Conservation (phyloP, 2,797 vertebrate species). For the Arctocebus calabarensis region DNA sequence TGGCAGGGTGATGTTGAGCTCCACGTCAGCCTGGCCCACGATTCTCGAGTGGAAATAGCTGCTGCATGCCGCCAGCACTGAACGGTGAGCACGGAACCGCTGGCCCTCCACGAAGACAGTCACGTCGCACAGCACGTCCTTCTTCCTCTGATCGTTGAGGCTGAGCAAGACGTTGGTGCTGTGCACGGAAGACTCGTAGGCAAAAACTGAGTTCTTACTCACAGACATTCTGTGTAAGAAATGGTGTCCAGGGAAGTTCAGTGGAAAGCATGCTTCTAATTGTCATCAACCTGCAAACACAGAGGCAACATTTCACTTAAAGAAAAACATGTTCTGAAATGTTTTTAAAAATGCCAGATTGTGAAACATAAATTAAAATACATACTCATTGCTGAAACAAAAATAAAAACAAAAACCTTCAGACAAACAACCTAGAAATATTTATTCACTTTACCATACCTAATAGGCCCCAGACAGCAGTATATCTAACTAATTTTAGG, state of each 20-base stretch:
- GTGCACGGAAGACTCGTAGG: constrained; percentile 96
- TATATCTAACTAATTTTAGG: constrained; percentile 10
- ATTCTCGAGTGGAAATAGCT: constrained; percentile 93
- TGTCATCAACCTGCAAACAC: constrained; percentile 80
- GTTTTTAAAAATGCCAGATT: background rate
- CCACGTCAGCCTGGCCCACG: constrained; percentile 87
- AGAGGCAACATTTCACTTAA: background rate
- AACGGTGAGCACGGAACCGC: constrained; percentile 94
- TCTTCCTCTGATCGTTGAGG: constrained; percentile 94
- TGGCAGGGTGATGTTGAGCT: constrained; percentile 93
- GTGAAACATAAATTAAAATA: background rate
- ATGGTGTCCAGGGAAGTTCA: constrained; percentile 72
- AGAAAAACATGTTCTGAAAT: background rate
- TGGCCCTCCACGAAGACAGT: constrained; percentile 93
- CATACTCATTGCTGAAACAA: background rate
- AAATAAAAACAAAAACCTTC: background rate
- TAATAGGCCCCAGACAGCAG: background rate
- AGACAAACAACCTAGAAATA: background rate
- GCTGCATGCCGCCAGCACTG: constrained; percentile 96
- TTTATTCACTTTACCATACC: background rate
- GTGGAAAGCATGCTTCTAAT: constrained; percentile 88
- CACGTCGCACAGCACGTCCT: constrained; percentile 95
- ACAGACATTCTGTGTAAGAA: constrained; percentile 92
- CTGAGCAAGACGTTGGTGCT: constrained; percentile 93
- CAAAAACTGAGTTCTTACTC: constrained; percentile 93